These are phyloP conservation scores for Clavelina lepadiformis DNA, from an alignment of 23 tunicate species.

Conservation along the genomic window DNA sequence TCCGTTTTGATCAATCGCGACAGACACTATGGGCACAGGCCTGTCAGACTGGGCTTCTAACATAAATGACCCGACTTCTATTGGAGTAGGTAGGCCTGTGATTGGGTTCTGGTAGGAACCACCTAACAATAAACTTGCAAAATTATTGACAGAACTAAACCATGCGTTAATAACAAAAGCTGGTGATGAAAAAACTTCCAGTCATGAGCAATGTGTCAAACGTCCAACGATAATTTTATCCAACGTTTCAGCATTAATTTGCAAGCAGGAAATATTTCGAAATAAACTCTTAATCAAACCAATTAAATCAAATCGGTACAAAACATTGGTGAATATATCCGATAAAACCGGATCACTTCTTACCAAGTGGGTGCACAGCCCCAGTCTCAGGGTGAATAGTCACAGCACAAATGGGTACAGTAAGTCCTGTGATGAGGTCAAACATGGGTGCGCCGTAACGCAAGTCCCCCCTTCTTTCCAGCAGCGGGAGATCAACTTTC, in stretches of 20 bases:
- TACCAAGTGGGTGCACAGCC: slow-evolving; percentile 75
- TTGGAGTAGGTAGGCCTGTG: slow-evolving; percentile 79
- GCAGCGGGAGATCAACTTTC: slow-evolving; percentile 18
- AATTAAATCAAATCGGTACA: too few species aligned
- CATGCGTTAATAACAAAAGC: too few species aligned
- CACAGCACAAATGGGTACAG: slow-evolving; percentile 88
- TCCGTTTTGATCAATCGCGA: slow-evolving; percentile 53
- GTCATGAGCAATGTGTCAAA: too few species aligned
- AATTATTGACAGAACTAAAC: too few species aligned
- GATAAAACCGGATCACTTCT: too few species aligned
- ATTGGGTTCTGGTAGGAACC: slow-evolving; percentile 71
- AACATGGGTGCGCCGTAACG: slow-evolving; percentile 68
- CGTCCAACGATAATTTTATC: too few species aligned
- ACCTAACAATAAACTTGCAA: slow-evolving; percentile 62
- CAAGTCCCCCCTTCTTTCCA: slow-evolving; percentile 58
- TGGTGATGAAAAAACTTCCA: too few species aligned
- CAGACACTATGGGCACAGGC: slow-evolving; percentile 58
- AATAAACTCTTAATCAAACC: too few species aligned
- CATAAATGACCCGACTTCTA: slow-evolving; percentile 83
- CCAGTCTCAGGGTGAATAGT: slow-evolving; percentile 90
- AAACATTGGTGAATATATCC: too few species aligned
- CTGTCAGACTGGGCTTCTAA: slow-evolving; percentile 48
- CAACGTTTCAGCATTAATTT: too few species aligned
- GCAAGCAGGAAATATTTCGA: too few species aligned
- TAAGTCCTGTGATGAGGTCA: slow-evolving; percentile 77